Percentiles rank a stretch among this genome's conserved stretches.
Evolutionary conservation across 2,888 invertebrate genomes (phyloP).

Genomic region (Drosophila rubida): DNA sequence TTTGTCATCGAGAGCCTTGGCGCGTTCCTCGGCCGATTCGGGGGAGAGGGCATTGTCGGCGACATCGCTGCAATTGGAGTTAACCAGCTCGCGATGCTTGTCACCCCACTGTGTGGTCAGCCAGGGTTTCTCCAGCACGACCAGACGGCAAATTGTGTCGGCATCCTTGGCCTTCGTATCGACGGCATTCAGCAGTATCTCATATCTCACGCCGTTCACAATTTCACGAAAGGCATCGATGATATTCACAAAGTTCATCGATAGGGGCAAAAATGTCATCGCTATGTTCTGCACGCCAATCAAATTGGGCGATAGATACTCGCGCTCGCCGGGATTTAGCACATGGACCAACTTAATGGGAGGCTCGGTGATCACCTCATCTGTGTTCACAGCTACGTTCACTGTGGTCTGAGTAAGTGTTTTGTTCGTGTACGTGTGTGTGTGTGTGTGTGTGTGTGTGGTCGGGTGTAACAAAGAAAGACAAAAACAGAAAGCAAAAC

Average conservation of each 20-base stretch:
- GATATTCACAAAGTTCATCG: slow-evolving; percentile 83
- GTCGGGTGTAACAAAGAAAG: slow-evolving; percentile 45
- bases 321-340: slow-evolving; percentile 83
- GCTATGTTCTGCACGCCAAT: slow-evolving; percentile 84
- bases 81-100: slow-evolving; percentile 87
- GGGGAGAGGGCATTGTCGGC: slow-evolving; percentile 48
- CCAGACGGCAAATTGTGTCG: slow-evolving; percentile 86
- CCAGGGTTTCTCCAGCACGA: slow-evolving; percentile 89
- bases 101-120: slow-evolving; percentile 86
- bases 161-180: slow-evolving; percentile 79
- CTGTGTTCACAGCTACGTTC: slow-evolving; percentile 25
- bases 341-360: slow-evolving; percentile 80
- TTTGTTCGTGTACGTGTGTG: slow-evolving; percentile 19
- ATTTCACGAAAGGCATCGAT: slow-evolving; percentile 84
- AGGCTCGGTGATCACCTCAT: slow-evolving; percentile 68
- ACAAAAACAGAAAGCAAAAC: slow-evolving; percentile 71
- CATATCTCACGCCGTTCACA: slow-evolving; percentile 83
- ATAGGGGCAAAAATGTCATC: slow-evolving; percentile 82
- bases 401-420: slow-evolving; percentile 26
- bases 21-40: slow-evolving; percentile 46
- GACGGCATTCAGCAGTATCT: slow-evolving; percentile 81
- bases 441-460: slow-evolving; percentile 32
- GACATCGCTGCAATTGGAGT: slow-evolving; percentile 88
- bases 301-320: slow-evolving; percentile 83
- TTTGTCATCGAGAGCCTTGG: slow-evolving; percentile 76